phyloP scores from a whole-genome alignment of 2,113 vertebrate genomes.

The Saimiri boliviensis region DNA sequence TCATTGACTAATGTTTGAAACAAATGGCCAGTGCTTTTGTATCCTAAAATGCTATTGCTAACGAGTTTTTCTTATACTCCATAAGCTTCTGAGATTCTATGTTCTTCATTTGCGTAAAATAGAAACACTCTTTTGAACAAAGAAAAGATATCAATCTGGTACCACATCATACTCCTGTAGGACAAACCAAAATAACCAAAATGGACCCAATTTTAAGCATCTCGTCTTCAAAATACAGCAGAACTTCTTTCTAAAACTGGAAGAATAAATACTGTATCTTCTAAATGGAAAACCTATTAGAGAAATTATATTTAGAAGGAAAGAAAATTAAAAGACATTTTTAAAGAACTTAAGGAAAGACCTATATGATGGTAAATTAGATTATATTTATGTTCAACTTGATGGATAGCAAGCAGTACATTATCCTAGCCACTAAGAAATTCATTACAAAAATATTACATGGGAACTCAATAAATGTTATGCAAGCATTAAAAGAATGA shows the following conservation, averaged over 20 bases:
- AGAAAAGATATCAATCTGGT: background rate
- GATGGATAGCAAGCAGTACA: background rate
- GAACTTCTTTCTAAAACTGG: background rate
- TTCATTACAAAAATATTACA: background rate
- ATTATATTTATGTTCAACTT: background rate
- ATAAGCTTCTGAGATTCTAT: background rate
- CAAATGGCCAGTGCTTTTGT: background rate
- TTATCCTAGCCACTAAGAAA: constrained; percentile 1
- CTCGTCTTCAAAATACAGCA: background rate
- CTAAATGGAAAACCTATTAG: background rate
- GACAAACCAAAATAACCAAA: background rate
- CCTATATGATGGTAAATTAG: background rate
- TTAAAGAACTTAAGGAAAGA: background rate
- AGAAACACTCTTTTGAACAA: background rate
- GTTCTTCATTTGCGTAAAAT: background rate
- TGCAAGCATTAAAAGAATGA: background rate
- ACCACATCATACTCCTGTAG: background rate
- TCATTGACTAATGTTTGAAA: background rate
- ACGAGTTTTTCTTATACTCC: background rate
- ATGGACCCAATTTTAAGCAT: background rate
- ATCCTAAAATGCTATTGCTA: background rate
- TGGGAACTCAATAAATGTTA: background rate
- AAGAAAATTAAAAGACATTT: background rate
- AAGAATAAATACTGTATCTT: background rate
- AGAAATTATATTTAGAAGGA: constrained; percentile 24